A percentile compares a stretch with the other conserved stretches of the same genome.
Conservation (phyloP, 2,888 invertebrate species). For the Lasius platythorax region DNA sequence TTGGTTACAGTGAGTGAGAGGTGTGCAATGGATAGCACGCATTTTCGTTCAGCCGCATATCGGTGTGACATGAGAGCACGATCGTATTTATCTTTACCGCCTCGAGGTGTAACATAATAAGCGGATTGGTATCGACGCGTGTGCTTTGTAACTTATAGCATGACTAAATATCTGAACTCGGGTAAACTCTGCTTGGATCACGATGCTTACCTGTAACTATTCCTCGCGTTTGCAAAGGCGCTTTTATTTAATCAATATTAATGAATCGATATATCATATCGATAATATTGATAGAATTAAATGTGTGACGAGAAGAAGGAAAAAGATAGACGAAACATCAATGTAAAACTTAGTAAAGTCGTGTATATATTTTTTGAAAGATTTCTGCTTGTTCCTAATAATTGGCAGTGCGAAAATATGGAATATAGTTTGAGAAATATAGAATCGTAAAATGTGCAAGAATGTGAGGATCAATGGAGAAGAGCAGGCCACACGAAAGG, state of each 20-base stretch:
- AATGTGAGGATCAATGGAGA: neutral
- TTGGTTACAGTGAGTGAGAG: neutral
- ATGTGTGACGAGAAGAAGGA: neutral
- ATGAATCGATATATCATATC: neutral
- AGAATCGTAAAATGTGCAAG: neutral
- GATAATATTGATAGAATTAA: neutral
- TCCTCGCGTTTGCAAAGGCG: neutral
- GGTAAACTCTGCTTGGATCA: neutral
- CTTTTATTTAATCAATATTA: neutral
- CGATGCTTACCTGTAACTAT: neutral
- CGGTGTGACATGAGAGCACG: slow-evolving; percentile 12
- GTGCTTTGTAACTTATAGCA: slow-evolving; percentile 59
- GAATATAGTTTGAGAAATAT: neutral
- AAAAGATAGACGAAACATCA: neutral
- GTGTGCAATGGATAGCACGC: neutral
- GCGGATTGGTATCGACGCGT: slow-evolving; percentile 72
- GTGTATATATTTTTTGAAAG: neutral
- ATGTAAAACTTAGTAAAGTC: neutral
- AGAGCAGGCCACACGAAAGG: neutral
- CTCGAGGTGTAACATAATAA: slow-evolving; percentile 66
- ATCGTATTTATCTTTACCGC: slow-evolving; percentile 61
- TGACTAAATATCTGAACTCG: slow-evolving; percentile 43
- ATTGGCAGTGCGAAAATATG: neutral
- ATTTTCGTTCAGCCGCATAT: neutral
- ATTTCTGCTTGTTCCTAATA: slow-evolving; percentile 15